Evolutionary conservation across 2,797 vertebrate genomes (phyloP), one percentile per base, ranked within the genome.

Genomic region (Arctocebus calabarensis): DNA sequence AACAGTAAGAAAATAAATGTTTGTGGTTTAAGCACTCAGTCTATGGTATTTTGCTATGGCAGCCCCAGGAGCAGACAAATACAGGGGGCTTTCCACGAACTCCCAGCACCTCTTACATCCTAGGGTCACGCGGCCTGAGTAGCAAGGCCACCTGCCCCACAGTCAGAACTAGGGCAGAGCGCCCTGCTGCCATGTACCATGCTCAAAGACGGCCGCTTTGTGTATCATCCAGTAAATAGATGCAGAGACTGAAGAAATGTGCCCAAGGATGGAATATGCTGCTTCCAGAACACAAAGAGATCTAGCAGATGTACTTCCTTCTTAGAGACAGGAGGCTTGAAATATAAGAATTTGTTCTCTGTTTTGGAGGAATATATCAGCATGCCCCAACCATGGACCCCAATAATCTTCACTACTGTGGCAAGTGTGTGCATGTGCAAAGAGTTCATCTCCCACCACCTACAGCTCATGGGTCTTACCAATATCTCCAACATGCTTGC

Each of bases 321-420:
- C 88, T 86, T 86, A 59, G 20, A 83, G 77, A 89, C 7, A 83
- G 37, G 55, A 86, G 8, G 16, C 16, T 66, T 78, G 11, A 83
- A 95, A 83, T 52, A 8, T 11, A 92, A 90, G 13, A 83, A 73
- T 74, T 61, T 75, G 25, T 19, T 79, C 37, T 73, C 90, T 73
- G 66, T 82, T 91, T 93, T 83, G 45, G 29, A 61, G 7, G 29
- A 25, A 73, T 62, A 22, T 83, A n/a, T 20, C 3, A 77, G 61
- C 11, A 81, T 45, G 40, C 5, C 37, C 32, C 89, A 91, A 89
- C 55, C 37, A 91, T 14, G 43, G n/a, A 29, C 34, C 20, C 23
- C 14, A 32, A 34, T 81, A 90, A 83, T 34, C 3, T 79, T 84
- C 3, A 52, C 27, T 55, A 73, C 48, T 74, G 17, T 71, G 27